A percentile compares a stretch with the other conserved stretches of the same genome.
These are phyloP conservation scores for Terebella lapidaria DNA, from an alignment of 2,888 invertebrate species.

Conservation along the genomic window DNA sequence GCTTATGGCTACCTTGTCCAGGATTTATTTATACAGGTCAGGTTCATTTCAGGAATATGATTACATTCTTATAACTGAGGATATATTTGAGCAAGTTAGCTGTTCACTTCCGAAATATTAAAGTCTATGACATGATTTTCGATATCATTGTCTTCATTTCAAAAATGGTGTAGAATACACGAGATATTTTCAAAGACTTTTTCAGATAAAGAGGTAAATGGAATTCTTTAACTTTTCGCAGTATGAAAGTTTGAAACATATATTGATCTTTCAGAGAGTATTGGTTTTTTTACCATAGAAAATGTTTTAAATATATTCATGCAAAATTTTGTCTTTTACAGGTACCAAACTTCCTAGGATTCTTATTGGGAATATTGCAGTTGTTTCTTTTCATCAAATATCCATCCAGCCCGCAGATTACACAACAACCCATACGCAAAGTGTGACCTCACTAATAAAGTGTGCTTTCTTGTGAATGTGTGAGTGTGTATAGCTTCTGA, in stretches of 20 bases:
- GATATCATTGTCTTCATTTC: background rate
- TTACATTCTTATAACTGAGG: background rate
- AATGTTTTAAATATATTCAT: too few relatives aligned
- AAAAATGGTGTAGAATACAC: background rate
- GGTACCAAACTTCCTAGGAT: background rate
- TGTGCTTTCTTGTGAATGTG: too few relatives aligned
- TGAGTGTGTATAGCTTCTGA: too few relatives aligned
- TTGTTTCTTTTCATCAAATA: background rate
- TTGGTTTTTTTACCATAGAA: too few relatives aligned
- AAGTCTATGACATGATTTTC: background rate
- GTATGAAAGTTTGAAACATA: too few relatives aligned
- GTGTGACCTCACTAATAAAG: too few relatives aligned
- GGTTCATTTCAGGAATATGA: slow-evolving; percentile 16
- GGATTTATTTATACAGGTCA: slow-evolving; percentile 72
- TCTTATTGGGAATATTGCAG: background rate
- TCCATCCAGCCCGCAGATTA: too few relatives aligned
- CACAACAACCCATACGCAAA: too few relatives aligned
- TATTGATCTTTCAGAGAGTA: too few relatives aligned
- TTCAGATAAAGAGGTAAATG: too few relatives aligned
- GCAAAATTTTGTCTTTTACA: too few relatives aligned
- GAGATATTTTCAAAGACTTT: background rate
- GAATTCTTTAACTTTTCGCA: background rate
- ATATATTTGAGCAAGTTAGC: too few relatives aligned
- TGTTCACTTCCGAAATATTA: background rate
- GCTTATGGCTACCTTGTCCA: slow-evolving; percentile 73